Evolutionary conservation across 2,113 vertebrate genomes (phyloP).

Genomic region (Thunnus thynnus): DNA sequence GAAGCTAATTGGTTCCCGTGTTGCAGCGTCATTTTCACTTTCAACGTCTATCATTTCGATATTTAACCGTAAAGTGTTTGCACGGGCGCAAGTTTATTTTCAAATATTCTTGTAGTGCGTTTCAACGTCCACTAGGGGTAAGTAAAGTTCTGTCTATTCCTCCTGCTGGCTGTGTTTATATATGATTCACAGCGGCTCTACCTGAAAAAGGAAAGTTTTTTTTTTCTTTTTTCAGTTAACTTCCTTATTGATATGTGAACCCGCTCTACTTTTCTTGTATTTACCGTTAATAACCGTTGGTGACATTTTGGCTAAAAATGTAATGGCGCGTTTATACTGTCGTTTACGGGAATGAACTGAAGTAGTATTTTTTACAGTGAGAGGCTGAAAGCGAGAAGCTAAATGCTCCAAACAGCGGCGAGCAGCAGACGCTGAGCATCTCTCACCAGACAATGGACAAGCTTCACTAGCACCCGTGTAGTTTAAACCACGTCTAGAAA

Average conservation of each 20-base stretch:
- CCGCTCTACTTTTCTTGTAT: background rate
- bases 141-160: background rate
- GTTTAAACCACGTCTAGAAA: background rate
- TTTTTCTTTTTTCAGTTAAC: background rate
- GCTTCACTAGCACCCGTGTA: background rate
- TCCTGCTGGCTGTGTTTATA: fast-evolving
- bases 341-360: constrained; percentile 51
- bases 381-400: constrained; percentile 55
- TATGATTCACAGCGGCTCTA: fast-evolving
- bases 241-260: fast-evolving
- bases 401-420: constrained; percentile 29
- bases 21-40: background rate
- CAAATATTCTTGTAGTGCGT: background rate
- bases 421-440: constrained; percentile 53
- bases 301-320: constrained; percentile 4
- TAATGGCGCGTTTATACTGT: background rate
- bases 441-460: constrained; percentile 10
- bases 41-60: background rate
- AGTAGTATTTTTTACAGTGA: constrained; percentile 63
- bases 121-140: constrained; percentile 56
- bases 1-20: constrained; percentile 42
- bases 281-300: no score
- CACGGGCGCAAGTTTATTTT: background rate
- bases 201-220: fast-evolving
- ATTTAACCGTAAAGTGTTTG: constrained; percentile 58